Evolutionary conservation across 2,797 vertebrate species (phyloP).

Genomic region (Stomatorhinus walkeri): DNA sequence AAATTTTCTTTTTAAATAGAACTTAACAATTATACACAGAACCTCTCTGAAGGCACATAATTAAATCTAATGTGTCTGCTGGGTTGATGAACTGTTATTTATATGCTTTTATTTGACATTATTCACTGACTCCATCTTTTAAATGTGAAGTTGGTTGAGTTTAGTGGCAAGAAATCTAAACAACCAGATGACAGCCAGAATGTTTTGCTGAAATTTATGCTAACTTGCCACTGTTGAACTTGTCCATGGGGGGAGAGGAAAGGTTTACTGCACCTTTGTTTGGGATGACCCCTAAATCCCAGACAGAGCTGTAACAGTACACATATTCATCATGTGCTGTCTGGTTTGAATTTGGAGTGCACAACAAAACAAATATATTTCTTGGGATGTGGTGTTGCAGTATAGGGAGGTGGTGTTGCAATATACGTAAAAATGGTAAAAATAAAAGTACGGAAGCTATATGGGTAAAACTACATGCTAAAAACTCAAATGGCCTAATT

Average conservation of each 20-base stretch:
- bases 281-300: not conserved
- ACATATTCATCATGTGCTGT: not conserved
- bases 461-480: no score
- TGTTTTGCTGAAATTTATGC: not conserved
- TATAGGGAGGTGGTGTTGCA: no score
- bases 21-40: not conserved
- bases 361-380: not conserved
- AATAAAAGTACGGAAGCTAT: no score
- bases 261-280: no score
- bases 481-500: no score
- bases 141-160: not conserved
- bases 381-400: not conserved
- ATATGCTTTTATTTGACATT: not conserved
- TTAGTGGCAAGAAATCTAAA: not conserved
- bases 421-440: no score
- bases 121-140: not conserved
- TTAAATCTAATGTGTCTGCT: not conserved
- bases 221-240: not conserved
- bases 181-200: not conserved
- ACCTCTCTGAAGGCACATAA: not conserved
- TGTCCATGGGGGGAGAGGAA: no score
- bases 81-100: not conserved
- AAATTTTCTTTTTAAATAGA: not conserved
- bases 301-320: not conserved
- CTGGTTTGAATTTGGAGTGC: not conserved